These are phyloP conservation scores for Chrysopilus asiliformis DNA, from an alignment of 2,888 invertebrate species.

Conservation along the genomic window DNA sequence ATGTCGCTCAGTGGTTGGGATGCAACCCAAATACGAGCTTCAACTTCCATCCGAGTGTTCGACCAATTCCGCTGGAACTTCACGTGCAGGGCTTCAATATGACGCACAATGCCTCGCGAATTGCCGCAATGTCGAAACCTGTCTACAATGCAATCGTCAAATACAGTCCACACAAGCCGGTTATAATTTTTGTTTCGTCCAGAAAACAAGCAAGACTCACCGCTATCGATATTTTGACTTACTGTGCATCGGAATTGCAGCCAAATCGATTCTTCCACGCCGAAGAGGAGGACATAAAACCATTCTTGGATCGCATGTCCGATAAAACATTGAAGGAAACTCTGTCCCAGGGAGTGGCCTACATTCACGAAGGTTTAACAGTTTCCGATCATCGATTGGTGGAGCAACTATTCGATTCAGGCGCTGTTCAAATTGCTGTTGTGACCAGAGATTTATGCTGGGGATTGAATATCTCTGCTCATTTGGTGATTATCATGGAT, in stretches of 20 bases:
- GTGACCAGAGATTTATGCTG: conserved; percentile 86
- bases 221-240: conserved; percentile 89
- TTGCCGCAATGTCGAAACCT: conserved; percentile 96
- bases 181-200: conserved; percentile 82
- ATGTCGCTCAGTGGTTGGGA: conserved; percentile 92
- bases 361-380: conserved; percentile 88
- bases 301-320: conserved; percentile 73
- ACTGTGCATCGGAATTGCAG: conserved; percentile 79
- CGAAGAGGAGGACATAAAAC: conserved; percentile 70
- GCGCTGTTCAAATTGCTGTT: conserved; percentile 86
- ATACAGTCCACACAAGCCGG: conserved; percentile 72
- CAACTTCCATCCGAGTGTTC: conserved; percentile 96
- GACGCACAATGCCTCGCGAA: conserved; percentile 89
- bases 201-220: conserved; percentile 84
- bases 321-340: conserved; percentile 89
- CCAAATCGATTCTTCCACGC: conserved; percentile 84
- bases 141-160: conserved; percentile 85
- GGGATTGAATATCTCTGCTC: conserved; percentile 79
- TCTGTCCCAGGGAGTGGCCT: conserved; percentile 88
- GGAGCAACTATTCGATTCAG: conserved; percentile 84
- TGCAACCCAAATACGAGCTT: conserved; percentile 88
- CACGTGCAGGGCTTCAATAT: conserved; percentile 97
- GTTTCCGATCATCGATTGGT: conserved; percentile 76
- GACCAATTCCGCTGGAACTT: conserved; percentile 87
- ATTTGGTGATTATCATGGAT: conserved; percentile 94